These are phyloP conservation scores for Seriola rivoliana DNA, from an alignment of 2,113 vertebrate genomes.

Conservation along the genomic window DNA sequence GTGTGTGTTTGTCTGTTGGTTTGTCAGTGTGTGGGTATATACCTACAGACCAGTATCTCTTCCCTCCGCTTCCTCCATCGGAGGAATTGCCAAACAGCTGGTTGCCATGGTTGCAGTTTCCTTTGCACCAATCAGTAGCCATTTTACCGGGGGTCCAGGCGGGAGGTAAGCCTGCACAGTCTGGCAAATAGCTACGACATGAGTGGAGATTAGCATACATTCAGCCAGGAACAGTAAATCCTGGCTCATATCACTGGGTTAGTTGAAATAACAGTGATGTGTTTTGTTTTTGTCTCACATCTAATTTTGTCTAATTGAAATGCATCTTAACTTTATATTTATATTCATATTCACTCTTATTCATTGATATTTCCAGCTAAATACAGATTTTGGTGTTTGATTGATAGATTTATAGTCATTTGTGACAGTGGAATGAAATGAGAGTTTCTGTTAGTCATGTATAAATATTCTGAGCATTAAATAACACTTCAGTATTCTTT, in stretches of 20 bases:
- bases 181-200: slow-evolving; percentile 60
- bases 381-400: background rate
- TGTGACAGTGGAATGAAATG: background rate
- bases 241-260: slow-evolving; percentile 40
- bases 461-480: background rate
- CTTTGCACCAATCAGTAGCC: slow-evolving; percentile 61
- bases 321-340: background rate
- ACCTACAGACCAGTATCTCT: slow-evolving; percentile 55
- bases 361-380: background rate
- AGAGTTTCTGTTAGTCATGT: background rate
- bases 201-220: slow-evolving; percentile 68
- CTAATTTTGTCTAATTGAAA: background rate
- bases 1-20: slow-evolving; percentile 36
- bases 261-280: slow-evolving; percentile 5
- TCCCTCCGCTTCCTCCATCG: slow-evolving; percentile 42
- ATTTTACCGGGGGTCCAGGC: slow-evolving; percentile 53
- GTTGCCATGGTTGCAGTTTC: slow-evolving; percentile 76
- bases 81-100: slow-evolving; percentile 76
- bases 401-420: background rate
- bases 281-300: background rate
- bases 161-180: slow-evolving; percentile 43
- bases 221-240: slow-evolving; percentile 46
- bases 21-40: slow-evolving; percentile 11
- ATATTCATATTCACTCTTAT: background rate
- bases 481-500: background rate